A percentile compares a stretch with the other conserved stretches of the same genome.
Evolutionary conservation across 2,113 vertebrate genomes (phyloP).

Genomic region (Loxodonta africana): DNA sequence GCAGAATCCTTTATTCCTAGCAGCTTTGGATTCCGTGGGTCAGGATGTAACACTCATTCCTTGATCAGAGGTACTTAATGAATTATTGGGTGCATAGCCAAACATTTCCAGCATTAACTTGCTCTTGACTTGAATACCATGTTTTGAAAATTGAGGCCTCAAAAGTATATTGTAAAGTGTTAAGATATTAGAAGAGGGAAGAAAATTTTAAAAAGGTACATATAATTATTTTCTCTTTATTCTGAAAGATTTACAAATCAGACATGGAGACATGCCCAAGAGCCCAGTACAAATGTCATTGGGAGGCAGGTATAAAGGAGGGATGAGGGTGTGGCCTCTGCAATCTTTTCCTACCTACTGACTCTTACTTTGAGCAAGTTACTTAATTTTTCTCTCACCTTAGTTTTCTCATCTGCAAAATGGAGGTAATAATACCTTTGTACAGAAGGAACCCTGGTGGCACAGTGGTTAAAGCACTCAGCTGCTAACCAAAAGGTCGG

Average conservation of each 20-base stretch:
- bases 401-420: constrained; percentile 34
- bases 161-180: constrained; percentile 36
- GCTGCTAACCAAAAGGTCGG: neutral
- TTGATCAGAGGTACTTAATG: neutral
- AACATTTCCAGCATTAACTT: neutral
- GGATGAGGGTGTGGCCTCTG: neutral
- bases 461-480: neutral
- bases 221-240: constrained; percentile 34
- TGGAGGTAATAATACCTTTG: neutral
- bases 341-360: neutral
- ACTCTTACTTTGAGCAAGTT: neutral
- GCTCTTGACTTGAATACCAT: neutral
- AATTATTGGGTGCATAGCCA: constrained; percentile 3
- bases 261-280: neutral
- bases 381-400: constrained; percentile 48
- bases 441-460: neutral
- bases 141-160: constrained; percentile 33
- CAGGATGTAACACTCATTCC: neutral
- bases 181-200: constrained; percentile 29
- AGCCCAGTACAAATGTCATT: neutral
- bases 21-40: neutral
- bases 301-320: neutral
- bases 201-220: neutral
- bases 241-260: constrained; percentile 33
- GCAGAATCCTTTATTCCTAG: neutral